Percentiles rank a stretch among this genome's conserved stretches.
Conservation (phyloP, 2,888 invertebrate genomes). For the Zele albiditarsus region DNA sequence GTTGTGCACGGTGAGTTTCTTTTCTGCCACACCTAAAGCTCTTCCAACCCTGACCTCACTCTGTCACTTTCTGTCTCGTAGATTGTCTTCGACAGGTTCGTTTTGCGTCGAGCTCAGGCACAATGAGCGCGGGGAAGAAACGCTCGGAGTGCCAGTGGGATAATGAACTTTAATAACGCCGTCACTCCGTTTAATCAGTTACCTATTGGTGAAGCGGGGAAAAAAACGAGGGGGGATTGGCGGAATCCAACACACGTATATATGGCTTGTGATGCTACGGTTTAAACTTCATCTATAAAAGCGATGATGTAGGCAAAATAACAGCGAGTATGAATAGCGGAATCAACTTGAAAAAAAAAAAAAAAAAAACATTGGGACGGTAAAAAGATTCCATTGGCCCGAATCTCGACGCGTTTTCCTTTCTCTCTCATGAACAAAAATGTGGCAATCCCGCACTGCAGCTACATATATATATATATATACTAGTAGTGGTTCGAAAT, state of each 20-base stretch:
- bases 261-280: neutral
- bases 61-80: neutral
- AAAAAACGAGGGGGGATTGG: neutral
- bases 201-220: neutral
- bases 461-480: slow-evolving; percentile 9
- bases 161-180: slow-evolving; percentile 51
- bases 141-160: slow-evolving; percentile 32
- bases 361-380: neutral
- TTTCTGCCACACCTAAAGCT: neutral
- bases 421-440: slow-evolving; percentile 15
- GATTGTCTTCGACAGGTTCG: slow-evolving; percentile 17
- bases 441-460: slow-evolving; percentile 18
- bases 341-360: neutral
- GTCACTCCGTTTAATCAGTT: slow-evolving; percentile 43
- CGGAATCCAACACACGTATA: neutral
- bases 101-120: slow-evolving; percentile 11
- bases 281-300: slow-evolving; percentile 2
- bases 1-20: neutral
- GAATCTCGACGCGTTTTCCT: neutral
- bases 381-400: neutral
- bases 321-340: neutral
- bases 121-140: slow-evolving; percentile 14
- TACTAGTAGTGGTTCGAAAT: neutral
- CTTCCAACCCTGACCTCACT: neutral
- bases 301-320: slow-evolving; percentile 4